These are phyloP conservation scores for Mactromeris polynyma DNA, from an alignment of 2,888 invertebrate genomes.

Conservation along the genomic window DNA sequence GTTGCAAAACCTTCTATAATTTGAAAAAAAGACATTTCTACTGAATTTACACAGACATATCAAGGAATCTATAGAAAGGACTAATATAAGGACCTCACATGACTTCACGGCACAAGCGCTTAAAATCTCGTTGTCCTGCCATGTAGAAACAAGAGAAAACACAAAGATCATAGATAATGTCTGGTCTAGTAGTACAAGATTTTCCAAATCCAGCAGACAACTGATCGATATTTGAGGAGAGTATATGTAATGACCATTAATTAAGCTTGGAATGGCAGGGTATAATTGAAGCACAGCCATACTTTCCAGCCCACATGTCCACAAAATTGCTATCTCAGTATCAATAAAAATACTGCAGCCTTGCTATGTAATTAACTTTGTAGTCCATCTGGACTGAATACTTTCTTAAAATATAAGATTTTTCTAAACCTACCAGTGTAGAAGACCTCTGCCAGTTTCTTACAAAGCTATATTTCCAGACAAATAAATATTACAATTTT, in stretches of 20 bases:
- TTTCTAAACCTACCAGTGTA: background rate
- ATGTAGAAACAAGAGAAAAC: no score
- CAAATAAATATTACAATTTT: background rate
- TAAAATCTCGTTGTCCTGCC: no score
- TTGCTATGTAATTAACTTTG: conserved; percentile 22
- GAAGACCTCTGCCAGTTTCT: background rate
- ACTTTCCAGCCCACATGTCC: conserved; percentile 35
- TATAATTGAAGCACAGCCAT: conserved; percentile 16
- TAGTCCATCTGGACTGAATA: background rate
- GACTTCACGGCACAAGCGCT: no score
- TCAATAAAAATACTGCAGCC: conserved; percentile 38
- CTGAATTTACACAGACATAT: no score
- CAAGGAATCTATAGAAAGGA: no score
- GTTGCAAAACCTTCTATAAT: no score
- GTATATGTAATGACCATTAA: conserved; percentile 34
- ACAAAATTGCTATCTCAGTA: conserved; percentile 37
- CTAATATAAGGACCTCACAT: no score
- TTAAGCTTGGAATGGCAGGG: conserved; percentile 21
- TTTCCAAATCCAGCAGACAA: conserved; percentile 18
- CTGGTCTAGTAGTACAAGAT: background rate
- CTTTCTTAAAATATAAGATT: background rate
- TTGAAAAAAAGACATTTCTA: no score
- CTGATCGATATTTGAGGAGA: conserved; percentile 10
- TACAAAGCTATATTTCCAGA: background rate
- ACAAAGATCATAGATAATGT: background rate